Base-by-base conservation (phyloP, 2,113 vertebrate genomes). In the Oryctolagus cuniculus region DNA sequence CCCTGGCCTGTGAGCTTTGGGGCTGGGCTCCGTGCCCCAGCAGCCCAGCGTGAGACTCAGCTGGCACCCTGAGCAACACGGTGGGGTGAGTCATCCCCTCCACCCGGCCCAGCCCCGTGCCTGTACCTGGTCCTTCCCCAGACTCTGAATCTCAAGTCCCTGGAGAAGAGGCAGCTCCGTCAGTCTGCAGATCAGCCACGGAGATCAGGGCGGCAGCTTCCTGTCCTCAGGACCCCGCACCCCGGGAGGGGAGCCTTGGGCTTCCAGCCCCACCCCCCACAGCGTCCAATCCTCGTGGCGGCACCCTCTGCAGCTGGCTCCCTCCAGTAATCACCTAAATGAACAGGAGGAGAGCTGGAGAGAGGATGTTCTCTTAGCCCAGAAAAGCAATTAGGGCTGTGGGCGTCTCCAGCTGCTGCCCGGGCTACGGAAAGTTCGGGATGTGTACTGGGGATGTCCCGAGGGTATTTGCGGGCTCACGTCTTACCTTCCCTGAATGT, bases 351-450 rank as follows among this genome's bases (percentile, higher is more conserved):
- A 72, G 97, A 98, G 98, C 97, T 96, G 97, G 97, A 97, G 97
- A 95, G 95, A 92, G 93, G 96, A 97, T 93, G 78, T 97, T 96
- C 97, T 96, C 92, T 96, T 87, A 90, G 80, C 95, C 95, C 95
- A 98, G 98, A 98, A 98, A 98, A 92, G 96, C 97, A 98, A 98
- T 98, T 98, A 98, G 81, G 49, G 96, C 97, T 97, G 97, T 79
- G 83, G 98, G 98, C 96, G 92, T 96, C 97, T 93, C 98, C 98
- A 98, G 77, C 97, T 98, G 16, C 97, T 96, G 96, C 8, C 49
- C 97, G 89, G 97, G 96, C 97, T 97, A 98, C 97, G 97, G 98
- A 98, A 98, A 98, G 98, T 98, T 98, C 96, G 97, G 98, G 97
- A 94, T 97, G 61, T 92, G 90, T 96, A 90, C 89, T 95, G 69